Evolutionary conservation across 2,113 vertebrate species (phyloP).

Genomic region (Empidonax traillii): DNA sequence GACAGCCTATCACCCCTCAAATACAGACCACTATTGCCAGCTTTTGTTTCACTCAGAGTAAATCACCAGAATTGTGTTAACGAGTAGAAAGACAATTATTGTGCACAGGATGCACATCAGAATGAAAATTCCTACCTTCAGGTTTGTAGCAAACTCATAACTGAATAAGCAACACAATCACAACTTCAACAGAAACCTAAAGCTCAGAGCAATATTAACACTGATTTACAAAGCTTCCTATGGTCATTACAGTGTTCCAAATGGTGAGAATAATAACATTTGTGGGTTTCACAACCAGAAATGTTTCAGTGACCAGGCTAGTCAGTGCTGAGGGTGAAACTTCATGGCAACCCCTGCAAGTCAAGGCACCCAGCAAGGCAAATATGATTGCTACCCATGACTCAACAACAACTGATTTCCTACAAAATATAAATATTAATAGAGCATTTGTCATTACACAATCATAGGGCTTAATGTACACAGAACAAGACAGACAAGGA

Average conservation of each 20-base stretch:
- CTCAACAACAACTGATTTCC: background rate
- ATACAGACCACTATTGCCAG: background rate
- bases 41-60: background rate
- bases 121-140: background rate
- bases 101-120: fast-evolving
- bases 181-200: background rate
- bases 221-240: background rate
- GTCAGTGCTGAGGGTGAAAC: background rate
- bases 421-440: background rate
- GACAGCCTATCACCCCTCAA: background rate
- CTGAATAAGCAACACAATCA: background rate
- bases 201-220: background rate
- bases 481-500: background rate
- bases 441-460: background rate
- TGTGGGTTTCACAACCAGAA: background rate
- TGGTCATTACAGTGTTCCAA: background rate
- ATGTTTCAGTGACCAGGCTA: background rate
- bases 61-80: background rate
- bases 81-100: background rate
- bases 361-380: background rate
- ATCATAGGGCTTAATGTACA: background rate
- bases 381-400: fast-evolving
- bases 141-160: background rate
- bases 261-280: background rate
- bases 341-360: fast-evolving